phyloP scores from a whole-genome alignment of 2,888 invertebrate species.

The Mythimna loreyi region DNA sequence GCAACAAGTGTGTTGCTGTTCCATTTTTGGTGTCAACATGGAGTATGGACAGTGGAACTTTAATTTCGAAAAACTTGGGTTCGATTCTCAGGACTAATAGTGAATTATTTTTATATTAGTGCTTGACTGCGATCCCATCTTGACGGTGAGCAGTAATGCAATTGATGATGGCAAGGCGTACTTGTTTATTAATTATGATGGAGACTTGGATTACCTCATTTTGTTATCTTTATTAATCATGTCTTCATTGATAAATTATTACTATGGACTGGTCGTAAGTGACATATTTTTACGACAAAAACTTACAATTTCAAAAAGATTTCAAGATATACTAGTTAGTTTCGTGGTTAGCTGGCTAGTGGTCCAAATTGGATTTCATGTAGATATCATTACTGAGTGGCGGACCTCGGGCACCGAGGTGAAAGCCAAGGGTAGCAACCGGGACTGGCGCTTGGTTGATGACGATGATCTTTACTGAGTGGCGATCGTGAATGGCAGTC shows the following conservation, averaged over 20 bases:
- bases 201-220: not conserved
- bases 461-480: no score
- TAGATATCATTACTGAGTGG: no score
- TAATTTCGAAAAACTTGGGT: slow-evolving; percentile 8
- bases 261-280: not conserved
- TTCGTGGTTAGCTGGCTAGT: not conserved
- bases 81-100: slow-evolving; percentile 19
- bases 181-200: not conserved
- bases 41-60: not conserved
- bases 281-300: not conserved
- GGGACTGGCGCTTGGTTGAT: no score
- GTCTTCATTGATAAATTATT: slow-evolving; percentile 19
- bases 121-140: no score
- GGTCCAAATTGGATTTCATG: not conserved
- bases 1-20: slow-evolving; percentile 26
- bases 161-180: no score
- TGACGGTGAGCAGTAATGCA: no score
- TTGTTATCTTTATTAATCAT: not conserved
- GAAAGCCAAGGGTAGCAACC: no score
- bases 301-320: not conserved
- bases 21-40: not conserved
- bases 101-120: no score
- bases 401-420: no score
- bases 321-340: not conserved
- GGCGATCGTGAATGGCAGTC: no score